Conservation (phyloP, 1,140 invertebrate genomes). For the Arion vulgaris region DNA sequence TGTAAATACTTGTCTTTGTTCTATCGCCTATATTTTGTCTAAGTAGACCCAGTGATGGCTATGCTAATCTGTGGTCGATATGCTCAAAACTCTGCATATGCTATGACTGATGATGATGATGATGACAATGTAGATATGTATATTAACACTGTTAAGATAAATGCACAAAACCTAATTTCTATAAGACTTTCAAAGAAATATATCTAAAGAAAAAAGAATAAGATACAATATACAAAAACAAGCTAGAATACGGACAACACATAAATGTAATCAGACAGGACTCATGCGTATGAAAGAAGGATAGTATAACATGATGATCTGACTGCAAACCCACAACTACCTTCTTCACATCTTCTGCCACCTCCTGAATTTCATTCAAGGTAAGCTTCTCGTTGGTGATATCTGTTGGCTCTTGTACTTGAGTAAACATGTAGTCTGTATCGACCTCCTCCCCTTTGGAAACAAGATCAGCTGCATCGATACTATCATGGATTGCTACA, state of each 20-base stretch:
- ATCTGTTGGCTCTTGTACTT: not conserved
- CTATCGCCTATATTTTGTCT: too few relatives aligned
- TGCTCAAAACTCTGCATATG: too few relatives aligned
- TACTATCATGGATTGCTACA: not conserved
- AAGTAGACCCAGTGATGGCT: too few relatives aligned
- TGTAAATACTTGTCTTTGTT: too few relatives aligned
- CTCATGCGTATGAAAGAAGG: not conserved
- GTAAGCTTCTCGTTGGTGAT: constrained; percentile 36
- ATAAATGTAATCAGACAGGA: not conserved
- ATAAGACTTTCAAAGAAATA: too few relatives aligned
- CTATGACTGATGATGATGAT: too few relatives aligned
- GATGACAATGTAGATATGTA: too few relatives aligned
- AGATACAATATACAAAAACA: too few relatives aligned
- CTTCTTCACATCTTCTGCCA: constrained; percentile 39
- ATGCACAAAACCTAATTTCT: too few relatives aligned
- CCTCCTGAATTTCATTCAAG: constrained; percentile 35
- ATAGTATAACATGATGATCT: constrained; percentile 22
- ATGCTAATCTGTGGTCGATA: too few relatives aligned
- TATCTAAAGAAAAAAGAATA: too few relatives aligned
- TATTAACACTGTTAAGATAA: too few relatives aligned
- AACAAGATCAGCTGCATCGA: not conserved
- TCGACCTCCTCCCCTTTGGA: not conserved
- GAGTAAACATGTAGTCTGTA: not conserved
- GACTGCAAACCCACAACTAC: constrained; percentile 38
- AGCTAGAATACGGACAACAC: not conserved